Conservation (phyloP, 2,113 vertebrate genomes). For the Sardina pilchardus region DNA sequence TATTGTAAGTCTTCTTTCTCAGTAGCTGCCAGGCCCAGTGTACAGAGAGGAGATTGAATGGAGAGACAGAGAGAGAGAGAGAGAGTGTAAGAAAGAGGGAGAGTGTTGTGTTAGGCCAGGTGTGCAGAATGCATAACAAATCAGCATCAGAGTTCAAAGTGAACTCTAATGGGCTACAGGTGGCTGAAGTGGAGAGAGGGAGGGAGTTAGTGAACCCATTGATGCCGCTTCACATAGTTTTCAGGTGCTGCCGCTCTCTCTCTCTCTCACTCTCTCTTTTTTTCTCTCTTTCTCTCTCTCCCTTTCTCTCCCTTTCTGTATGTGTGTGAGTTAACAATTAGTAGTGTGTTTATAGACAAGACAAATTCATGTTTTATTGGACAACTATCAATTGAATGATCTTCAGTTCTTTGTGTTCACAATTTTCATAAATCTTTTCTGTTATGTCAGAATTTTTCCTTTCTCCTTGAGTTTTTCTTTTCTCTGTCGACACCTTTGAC, state of each 20-base stretch:
- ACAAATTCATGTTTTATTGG: neutral
- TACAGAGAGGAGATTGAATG: neutral
- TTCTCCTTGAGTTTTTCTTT: no score
- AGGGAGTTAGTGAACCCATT: neutral
- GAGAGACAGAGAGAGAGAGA: neutral
- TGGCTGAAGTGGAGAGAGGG: neutral
- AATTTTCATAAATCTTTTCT: no score
- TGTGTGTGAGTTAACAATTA: neutral
- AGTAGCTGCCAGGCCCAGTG: neutral
- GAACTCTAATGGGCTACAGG: neutral
- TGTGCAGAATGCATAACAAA: slow-evolving; percentile 6
- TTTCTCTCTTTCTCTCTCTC: neutral
- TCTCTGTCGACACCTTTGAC: no score
- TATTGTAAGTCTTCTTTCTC: neutral
- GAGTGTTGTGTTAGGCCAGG: neutral
- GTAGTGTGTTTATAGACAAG: neutral
- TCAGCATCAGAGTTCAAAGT: slow-evolving; percentile 6
- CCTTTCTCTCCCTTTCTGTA: neutral
- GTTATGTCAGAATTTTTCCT: no score
- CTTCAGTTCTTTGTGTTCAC: no score
- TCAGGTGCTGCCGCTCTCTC: neutral
- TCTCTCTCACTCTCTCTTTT: neutral
- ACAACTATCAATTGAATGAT: no score
- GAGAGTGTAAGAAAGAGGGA: neutral
- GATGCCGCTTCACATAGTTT: neutral